Evolutionary conservation across 2,797 vertebrate species (phyloP), one percentile per base, ranked within the genome.

Genomic region (Novumbra hubbsi): DNA sequence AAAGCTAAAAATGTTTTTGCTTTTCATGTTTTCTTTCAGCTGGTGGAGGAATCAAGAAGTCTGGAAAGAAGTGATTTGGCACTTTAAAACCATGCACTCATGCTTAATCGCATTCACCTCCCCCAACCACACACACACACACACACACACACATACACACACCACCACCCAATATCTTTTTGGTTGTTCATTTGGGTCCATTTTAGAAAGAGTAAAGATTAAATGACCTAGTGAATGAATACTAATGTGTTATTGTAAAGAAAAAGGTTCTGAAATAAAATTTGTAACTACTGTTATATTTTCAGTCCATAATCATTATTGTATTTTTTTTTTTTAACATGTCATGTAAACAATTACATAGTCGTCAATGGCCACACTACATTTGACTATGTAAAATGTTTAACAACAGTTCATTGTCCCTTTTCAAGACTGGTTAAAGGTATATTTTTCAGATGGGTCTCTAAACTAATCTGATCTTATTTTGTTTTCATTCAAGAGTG

Each of bases 11-110:
- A 21, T 24, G 19, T 57, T 57, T 57, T n/a, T 21, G 52, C 5
- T 73, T 48, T 15, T 74, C 30, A 81, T 79, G 70, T 73, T 74
- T 4, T 27, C 6, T 69, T 52, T 50, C 88, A 98, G 97, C 87
- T 76, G 84, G 93, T n/a, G 89, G 93, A 27, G 98, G 98, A 83
- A 98, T 98, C 88, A 99, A 99, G 93, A 99, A 99, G 86, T 99
- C 98, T 21, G 96, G 96, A 76, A 99, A 98, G 91, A 99, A 99
- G 83, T 99, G 93, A 93, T 64, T n/a, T 17, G 7, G n/a, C 48
- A 30, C 30, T 52, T 41, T 41, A 55, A 49, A 38, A 1, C 21
- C 6, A 1, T 65, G 9, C 30, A 4, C 66, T 17, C 8, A 65
- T 52, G 49, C 64, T 32, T 45, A 14, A 38, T 45, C 5, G 64